Evolutionary conservation across 2,113 vertebrate species (phyloP).

Genomic region (Scomber scombrus): DNA sequence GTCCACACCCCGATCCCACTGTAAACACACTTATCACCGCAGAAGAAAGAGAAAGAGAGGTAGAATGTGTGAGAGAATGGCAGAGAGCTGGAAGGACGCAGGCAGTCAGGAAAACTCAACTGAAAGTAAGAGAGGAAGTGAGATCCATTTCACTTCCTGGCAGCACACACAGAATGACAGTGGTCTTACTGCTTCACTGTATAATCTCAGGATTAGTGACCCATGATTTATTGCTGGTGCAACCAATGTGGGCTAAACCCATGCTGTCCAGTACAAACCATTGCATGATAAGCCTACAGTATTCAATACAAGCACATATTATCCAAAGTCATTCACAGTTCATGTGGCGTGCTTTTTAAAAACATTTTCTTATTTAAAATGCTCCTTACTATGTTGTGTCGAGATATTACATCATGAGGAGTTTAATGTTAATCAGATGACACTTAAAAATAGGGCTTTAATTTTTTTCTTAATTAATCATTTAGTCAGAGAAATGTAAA

Average conservation of each 20-base stretch:
- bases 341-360: background rate
- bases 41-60: constrained; percentile 19
- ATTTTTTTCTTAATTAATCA: no score
- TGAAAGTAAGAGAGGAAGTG: constrained; percentile 46
- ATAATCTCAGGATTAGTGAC: constrained; percentile 51
- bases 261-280: constrained; percentile 5
- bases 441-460: no score
- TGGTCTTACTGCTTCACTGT: constrained; percentile 30
- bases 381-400: background rate
- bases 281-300: constrained; percentile 25
- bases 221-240: constrained; percentile 30
- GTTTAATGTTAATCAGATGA: background rate
- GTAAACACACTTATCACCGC: constrained; percentile 69
- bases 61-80: constrained; percentile 10
- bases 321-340: constrained; percentile 16
- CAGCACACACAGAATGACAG: background rate
- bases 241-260: constrained; percentile 26
- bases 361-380: background rate
- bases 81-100: background rate
- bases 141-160: constrained; percentile 51
- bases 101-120: constrained; percentile 10
- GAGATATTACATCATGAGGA: background rate
- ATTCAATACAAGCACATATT: constrained; percentile 9
- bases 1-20: constrained; percentile 67
- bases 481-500: no score